Evolutionary conservation across 2,888 invertebrate genomes (phyloP).

Genomic region (Stenotaenia linearis): DNA sequence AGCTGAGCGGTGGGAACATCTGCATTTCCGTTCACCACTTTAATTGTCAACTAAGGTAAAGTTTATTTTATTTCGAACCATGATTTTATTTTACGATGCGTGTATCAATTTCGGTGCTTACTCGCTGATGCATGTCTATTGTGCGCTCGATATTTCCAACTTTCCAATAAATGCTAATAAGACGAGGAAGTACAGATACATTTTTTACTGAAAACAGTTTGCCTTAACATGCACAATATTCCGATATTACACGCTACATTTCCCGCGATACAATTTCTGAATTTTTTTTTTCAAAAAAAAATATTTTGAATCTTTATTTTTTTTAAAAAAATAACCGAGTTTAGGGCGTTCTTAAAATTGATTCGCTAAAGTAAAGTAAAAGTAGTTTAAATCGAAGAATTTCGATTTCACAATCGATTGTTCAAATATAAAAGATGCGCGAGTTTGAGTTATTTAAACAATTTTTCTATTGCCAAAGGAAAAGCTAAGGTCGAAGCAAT

Average conservation of each 20-base stretch:
- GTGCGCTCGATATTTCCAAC: neutral
- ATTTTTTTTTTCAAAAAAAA: too few relatives aligned
- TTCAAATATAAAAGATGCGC: neutral
- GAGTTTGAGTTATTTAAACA: neutral
- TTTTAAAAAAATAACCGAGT: too few relatives aligned
- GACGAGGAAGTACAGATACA: neutral
- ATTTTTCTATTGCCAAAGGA: neutral
- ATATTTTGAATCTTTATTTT: too few relatives aligned
- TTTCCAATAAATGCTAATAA: conserved; percentile 11
- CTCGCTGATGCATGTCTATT: neutral
- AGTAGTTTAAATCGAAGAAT: neutral
- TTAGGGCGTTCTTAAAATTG: too few relatives aligned
- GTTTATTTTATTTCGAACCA: neutral
- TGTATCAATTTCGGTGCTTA: neutral
- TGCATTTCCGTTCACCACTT: neutral
- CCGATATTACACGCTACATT: too few relatives aligned
- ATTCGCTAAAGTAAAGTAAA: too few relatives aligned
- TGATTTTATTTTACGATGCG: too few relatives aligned
- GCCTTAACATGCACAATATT: neutral
- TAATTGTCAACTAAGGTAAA: neutral
- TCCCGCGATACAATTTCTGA: too few relatives aligned
- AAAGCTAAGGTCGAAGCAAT: neutral
- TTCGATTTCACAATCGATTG: neutral
- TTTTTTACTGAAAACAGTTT: neutral
- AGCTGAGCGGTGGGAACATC: neutral